Percentiles rank a stretch among this genome's conserved stretches.
These are phyloP conservation scores for Fukomys damarensis DNA, from an alignment of 2,113 vertebrate species.

Conservation along the genomic window DNA sequence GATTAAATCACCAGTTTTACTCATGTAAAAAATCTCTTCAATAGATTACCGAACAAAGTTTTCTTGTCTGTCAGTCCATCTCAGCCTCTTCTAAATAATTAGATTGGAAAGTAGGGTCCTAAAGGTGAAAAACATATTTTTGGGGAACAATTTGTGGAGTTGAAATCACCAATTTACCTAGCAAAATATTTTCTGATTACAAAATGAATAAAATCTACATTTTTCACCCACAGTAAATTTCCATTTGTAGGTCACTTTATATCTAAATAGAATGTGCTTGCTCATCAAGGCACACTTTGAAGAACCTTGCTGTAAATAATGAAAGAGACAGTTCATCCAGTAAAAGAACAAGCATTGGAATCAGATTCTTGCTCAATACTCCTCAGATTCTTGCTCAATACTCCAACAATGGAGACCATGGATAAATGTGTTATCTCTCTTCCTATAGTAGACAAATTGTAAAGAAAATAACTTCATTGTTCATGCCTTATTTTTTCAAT, in stretches of 20 bases:
- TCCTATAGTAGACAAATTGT: not conserved
- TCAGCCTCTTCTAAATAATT: not conserved
- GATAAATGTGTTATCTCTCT: not conserved
- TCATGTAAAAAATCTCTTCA: not conserved
- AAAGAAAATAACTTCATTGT: not conserved
- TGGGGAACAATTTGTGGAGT: not conserved
- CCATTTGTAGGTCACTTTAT: constrained; percentile 30
- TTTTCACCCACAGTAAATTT: constrained; percentile 5
- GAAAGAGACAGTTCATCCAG: not conserved
- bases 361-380: not conserved
- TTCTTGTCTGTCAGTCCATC: not conserved
- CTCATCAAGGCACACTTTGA: constrained; percentile 30
- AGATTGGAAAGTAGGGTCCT: not conserved
- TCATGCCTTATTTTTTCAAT: not conserved
- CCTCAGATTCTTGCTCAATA: not conserved
- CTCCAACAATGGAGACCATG: not conserved
- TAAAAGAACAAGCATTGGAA: not conserved
- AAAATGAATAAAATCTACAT: constrained; percentile 52
- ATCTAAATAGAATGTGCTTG: constrained; percentile 19
- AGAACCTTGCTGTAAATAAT: not conserved
- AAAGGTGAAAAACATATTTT: not conserved
- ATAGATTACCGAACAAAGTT: not conserved
- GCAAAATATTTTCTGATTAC: constrained; percentile 37
- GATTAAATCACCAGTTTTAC: not conserved
- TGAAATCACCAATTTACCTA: not conserved